These are phyloP conservation scores for Rotaria magnacalcarata DNA, from an alignment of 2,888 invertebrate species.

Conservation along the genomic window DNA sequence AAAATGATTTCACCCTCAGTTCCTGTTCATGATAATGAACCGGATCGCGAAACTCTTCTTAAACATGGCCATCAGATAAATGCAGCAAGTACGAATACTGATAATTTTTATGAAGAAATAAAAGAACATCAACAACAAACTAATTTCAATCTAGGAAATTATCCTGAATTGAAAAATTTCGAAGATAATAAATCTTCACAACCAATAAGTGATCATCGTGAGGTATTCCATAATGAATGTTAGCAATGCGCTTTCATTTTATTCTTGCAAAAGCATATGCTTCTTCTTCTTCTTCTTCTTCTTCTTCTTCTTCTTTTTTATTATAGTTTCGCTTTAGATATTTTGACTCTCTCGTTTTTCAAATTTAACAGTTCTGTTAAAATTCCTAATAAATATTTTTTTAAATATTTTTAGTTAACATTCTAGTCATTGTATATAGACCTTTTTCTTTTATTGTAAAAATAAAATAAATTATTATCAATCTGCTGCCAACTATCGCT, in stretches of 20 bases:
- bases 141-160: neutral
- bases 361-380: too few species aligned
- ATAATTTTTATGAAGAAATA: slow-evolving; percentile 35
- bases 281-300: neutral
- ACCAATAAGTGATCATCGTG: slow-evolving; percentile 3
- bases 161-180: neutral
- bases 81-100: neutral
- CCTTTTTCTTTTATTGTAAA: neutral
- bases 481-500: neutral
- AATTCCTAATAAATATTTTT: too few species aligned
- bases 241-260: neutral
- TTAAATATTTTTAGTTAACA: neutral
- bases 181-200: neutral
- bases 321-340: too few species aligned
- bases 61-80: neutral
- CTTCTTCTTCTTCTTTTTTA: too few species aligned
- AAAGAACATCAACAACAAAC: slow-evolving; percentile 23
- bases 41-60: slow-evolving; percentile 33
- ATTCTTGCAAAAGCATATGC: neutral
- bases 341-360: too few species aligned
- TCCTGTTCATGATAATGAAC: neutral
- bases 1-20: neutral
- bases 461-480: neutral
- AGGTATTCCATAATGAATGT: slow-evolving; percentile 13
- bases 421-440: neutral